These are phyloP conservation scores for Camelus dromedarius DNA, from an alignment of 2,113 vertebrate genomes.

Conservation along the genomic window DNA sequence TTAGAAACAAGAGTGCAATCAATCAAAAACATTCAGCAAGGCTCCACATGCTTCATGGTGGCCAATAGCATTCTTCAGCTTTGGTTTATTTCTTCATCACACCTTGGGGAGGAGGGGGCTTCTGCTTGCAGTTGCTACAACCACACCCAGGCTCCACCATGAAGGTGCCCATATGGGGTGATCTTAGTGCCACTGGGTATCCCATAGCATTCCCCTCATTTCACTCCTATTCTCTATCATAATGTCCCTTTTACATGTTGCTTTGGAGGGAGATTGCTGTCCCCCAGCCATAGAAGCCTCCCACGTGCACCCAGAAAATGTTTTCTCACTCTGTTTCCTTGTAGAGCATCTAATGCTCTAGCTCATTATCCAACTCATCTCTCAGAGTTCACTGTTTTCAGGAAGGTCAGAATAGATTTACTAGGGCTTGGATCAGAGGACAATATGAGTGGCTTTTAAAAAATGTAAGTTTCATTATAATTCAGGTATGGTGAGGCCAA, in stretches of 20 bases:
- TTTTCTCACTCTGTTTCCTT: background rate
- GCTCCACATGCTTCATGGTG: fast-evolving
- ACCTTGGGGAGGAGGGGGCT: background rate
- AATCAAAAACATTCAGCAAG: background rate
- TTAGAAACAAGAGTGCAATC: background rate
- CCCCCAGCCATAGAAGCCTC: background rate
- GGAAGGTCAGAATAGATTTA: background rate
- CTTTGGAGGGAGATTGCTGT: background rate
- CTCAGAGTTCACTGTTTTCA: background rate
- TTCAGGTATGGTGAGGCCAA: background rate
- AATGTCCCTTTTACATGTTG: background rate
- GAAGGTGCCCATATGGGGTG: background rate
- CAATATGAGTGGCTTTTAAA: background rate
- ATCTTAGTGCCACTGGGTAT: background rate
- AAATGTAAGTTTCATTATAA: background rate
- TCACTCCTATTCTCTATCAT: too few relatives aligned
- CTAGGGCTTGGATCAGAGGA: background rate
- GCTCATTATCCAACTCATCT: background rate
- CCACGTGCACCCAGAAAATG: too few relatives aligned
- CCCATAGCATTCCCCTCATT: background rate
- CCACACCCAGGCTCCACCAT: background rate
- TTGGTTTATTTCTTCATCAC: background rate
- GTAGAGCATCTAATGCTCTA: background rate
- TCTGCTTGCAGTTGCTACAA: background rate
- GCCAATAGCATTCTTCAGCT: background rate